Percentiles rank a stretch among this genome's conserved stretches.
Evolutionary conservation across 2,888 invertebrate genomes (phyloP).

Genomic region (Maniola hyperantus): DNA sequence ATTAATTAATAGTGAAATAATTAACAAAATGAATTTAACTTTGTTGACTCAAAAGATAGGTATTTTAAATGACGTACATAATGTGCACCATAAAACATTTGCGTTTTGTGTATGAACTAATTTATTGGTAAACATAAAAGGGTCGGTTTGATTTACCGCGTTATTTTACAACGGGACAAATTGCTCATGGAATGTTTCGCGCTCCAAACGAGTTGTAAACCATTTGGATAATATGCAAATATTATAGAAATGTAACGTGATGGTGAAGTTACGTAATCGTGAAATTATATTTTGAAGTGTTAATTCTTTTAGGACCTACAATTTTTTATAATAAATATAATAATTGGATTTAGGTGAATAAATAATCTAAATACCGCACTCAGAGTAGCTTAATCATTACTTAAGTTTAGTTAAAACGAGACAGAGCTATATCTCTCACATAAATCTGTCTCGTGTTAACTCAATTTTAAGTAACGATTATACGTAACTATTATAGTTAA

Average conservation of each 20-base stretch:
- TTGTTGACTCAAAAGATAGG: slow-evolving; percentile 6
- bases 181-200: slow-evolving; percentile 15
- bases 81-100: slow-evolving; percentile 30
- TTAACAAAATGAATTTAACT: not conserved
- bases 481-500: no score
- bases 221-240: not conserved
- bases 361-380: no score
- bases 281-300: not conserved
- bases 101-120: slow-evolving; percentile 43
- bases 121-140: slow-evolving; percentile 43
- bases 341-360: no score
- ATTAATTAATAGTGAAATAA: no score
- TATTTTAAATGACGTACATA: slow-evolving; percentile 9
- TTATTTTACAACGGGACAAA: slow-evolving; percentile 38
- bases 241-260: not conserved
- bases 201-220: slow-evolving; percentile 4
- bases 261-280: not conserved
- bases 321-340: no score
- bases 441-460: no score
- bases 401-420: no score
- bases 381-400: no score
- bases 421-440: no score
- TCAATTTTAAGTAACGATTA: no score
- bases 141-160: slow-evolving; percentile 41
- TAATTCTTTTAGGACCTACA: not conserved